These are phyloP conservation scores for Drosophila neotestacea DNA, from an alignment of 2,888 invertebrate species.

Conservation along the genomic window DNA sequence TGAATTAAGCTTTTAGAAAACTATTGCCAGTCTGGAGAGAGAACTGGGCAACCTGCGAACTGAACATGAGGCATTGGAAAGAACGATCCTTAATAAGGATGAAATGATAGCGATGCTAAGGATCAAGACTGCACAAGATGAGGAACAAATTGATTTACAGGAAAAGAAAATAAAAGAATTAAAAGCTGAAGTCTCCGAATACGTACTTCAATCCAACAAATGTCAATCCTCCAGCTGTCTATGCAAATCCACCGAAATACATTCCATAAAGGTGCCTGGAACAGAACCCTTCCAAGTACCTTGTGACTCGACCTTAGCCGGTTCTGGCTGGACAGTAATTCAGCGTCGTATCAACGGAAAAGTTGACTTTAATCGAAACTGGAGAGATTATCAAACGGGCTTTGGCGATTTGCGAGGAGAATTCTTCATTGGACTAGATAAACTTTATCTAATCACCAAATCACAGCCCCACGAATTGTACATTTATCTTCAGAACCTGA, in stretches of 20 bases:
- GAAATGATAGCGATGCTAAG: conserved; percentile 48
- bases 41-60: conserved; percentile 2
- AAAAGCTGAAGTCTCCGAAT: conserved; percentile 1
- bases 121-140: conserved; percentile 38
- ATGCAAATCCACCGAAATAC: conserved; percentile 37
- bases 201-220: conserved; percentile 27
- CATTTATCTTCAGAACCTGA: conserved; percentile 88
- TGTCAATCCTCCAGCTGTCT: conserved; percentile 46
- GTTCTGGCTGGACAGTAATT: conserved; percentile 89
- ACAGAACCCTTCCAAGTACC: conserved; percentile 86
- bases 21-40: conserved; percentile 13
- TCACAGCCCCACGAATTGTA: conserved; percentile 86
- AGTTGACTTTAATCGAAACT: conserved; percentile 88
- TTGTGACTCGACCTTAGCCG: conserved; percentile 85
- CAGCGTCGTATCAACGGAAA: conserved; percentile 89
- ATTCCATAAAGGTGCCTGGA: conserved; percentile 37
- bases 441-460: conserved; percentile 86
- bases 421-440: conserved; percentile 90
- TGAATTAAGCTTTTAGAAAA: conserved; percentile 15
- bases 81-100: conserved; percentile 36
- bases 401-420: conserved; percentile 90
- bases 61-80: conserved; percentile 15
- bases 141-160: conserved; percentile 43
- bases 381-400: conserved; percentile 89
- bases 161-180: conserved; percentile 21